Evolutionary conservation across 2,797 vertebrate species (phyloP).

Genomic region (Miichthys miiuy): DNA sequence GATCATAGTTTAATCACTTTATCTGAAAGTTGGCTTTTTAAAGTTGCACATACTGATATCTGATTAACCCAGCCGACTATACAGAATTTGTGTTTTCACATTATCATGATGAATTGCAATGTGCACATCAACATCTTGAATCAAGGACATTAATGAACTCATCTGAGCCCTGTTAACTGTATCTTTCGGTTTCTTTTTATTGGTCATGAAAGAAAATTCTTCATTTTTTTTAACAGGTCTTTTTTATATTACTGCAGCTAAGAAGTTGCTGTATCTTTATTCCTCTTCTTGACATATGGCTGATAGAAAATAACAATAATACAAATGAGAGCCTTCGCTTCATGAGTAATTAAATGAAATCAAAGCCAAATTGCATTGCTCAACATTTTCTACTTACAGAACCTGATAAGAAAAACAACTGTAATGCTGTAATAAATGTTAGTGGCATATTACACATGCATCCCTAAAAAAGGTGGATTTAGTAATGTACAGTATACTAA

Average conservation of each 20-base stretch:
- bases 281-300: constrained; percentile 20
- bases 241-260: background rate
- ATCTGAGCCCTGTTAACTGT: background rate
- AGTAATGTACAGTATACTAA: background rate
- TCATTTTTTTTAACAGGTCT: constrained; percentile 21
- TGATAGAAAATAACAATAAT: constrained; percentile 43
- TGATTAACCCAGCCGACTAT: constrained; percentile 34
- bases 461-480: background rate
- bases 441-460: constrained; percentile 16
- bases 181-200: constrained; percentile 22
- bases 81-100: constrained; percentile 25
- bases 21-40: constrained; percentile 24
- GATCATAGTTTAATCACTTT: constrained; percentile 61
- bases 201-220: constrained; percentile 12
- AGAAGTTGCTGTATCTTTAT: background rate
- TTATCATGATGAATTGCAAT: constrained; percentile 28
- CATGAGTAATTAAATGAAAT: constrained; percentile 48
- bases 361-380: constrained; percentile 39
- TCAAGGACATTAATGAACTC: constrained; percentile 18
- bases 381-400: constrained; percentile 23
- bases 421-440: constrained; percentile 29
- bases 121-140: background rate
- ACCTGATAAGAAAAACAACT: background rate
- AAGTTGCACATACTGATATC: constrained; percentile 11
- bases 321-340: constrained; percentile 19